phyloP scores from a whole-genome alignment of 1,140 invertebrate genomes.

The Philaenus spumarius region DNA sequence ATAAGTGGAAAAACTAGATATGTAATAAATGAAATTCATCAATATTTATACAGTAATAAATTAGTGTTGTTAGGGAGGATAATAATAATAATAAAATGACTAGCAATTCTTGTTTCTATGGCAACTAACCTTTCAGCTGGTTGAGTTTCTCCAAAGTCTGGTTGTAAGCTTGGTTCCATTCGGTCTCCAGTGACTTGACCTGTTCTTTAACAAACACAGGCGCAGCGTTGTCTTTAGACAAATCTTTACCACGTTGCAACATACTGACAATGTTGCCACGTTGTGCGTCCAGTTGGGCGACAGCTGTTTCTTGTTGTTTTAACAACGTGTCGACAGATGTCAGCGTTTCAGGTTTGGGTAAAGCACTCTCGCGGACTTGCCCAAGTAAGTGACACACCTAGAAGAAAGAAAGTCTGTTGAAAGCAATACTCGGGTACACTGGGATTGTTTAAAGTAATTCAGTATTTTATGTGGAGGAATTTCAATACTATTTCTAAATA shows the following conservation, averaged over 20 bases:
- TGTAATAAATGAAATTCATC: no score
- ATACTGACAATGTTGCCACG: constrained; percentile 80
- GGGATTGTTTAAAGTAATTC: no score
- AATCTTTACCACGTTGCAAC: constrained; percentile 82
- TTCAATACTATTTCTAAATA: no score
- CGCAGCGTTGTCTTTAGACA: constrained; percentile 64
- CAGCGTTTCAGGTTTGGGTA: constrained; percentile 58
- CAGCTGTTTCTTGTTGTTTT: constrained; percentile 67
- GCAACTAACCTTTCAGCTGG: constrained; percentile 56
- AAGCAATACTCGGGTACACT: no score
- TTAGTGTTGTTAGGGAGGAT: no score
- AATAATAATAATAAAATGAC: no score
- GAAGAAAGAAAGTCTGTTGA: no score
- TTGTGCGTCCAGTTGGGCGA: constrained; percentile 79
- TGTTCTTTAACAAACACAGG: constrained; percentile 79
- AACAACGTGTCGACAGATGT: constrained; percentile 68
- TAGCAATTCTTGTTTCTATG: background rate
- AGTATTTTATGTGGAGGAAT: no score
- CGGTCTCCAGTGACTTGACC: constrained; percentile 73
- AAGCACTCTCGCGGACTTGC: constrained; percentile 62
- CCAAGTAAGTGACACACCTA: constrained; percentile 57
- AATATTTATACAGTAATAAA: no score
- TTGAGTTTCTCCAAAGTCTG: constrained; percentile 76
- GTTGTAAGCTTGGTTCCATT: constrained; percentile 83
- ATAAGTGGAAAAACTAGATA: no score